Percentiles rank a stretch among this genome's conserved stretches.
Evolutionary conservation across 2,888 invertebrate species (phyloP).

Genomic region (Sepiola atlantica): DNA sequence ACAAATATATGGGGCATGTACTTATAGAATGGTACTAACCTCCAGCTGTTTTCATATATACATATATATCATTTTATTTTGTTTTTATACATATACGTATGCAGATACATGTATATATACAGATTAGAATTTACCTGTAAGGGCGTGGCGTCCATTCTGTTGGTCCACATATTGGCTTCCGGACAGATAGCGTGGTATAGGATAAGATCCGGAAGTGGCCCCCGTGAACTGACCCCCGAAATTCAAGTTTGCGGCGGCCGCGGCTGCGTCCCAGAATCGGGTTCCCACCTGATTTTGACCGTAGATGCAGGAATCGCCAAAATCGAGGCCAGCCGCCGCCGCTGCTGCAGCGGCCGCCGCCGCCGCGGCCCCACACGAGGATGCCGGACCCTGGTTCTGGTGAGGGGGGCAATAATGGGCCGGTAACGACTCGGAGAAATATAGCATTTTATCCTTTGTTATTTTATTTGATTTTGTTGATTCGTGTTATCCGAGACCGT

Average conservation of each 20-base stretch:
- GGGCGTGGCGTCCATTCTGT: conserved; percentile 22
- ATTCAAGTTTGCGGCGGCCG: conserved; percentile 34
- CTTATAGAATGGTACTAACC: neutral
- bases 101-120: neutral
- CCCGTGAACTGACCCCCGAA: conserved; percentile 32
- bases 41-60: neutral
- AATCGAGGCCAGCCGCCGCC: conserved; percentile 32
- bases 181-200: conserved; percentile 35
- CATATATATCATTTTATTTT: neutral
- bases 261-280: conserved; percentile 39
- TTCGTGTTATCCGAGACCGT: neutral
- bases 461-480: neutral
- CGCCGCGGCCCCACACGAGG: conserved; percentile 24
- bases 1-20: neutral
- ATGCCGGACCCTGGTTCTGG: conserved; percentile 38
- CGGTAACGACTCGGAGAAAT: conserved; percentile 36
- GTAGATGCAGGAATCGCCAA: conserved; percentile 42
- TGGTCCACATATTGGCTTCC: conserved; percentile 34
- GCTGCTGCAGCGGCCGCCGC: conserved; percentile 23
- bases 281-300: conserved; percentile 41
- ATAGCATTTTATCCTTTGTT: neutral
- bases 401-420: conserved; percentile 37
- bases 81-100: neutral
- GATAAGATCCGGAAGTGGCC: conserved; percentile 43
- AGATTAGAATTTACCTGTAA: conserved; percentile 39